These are phyloP conservation scores for Drosophila tanythrix DNA, from an alignment of 2,888 invertebrate species.

Conservation along the genomic window DNA sequence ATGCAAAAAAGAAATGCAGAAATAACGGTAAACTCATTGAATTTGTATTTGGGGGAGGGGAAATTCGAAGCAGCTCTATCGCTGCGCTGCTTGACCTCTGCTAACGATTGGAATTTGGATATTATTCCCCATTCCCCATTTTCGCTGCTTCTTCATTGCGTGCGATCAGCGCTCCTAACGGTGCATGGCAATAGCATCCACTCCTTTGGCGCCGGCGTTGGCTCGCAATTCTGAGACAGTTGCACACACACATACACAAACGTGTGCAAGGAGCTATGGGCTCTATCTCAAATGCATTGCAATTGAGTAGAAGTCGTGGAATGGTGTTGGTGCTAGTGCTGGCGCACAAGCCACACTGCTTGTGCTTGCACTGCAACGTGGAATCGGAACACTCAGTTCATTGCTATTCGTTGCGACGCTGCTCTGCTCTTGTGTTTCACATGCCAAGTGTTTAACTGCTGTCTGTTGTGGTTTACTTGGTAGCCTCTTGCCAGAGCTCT, in stretches of 20 bases:
- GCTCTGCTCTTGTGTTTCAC: constrained; percentile 17
- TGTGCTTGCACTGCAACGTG: constrained; percentile 28
- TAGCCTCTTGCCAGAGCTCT: constrained; percentile 25
- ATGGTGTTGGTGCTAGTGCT: constrained; percentile 5
- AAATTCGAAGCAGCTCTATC: not conserved
- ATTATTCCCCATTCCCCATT: too few species aligned
- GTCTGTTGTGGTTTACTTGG: constrained; percentile 42
- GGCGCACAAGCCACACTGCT: constrained; percentile 46
- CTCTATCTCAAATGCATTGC: constrained; percentile 22
- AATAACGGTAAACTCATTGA: constrained; percentile 30
- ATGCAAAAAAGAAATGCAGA: constrained; percentile 16
- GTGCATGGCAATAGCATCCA: constrained; percentile 25
- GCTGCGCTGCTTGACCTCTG: constrained; percentile 1
- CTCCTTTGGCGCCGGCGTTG: constrained; percentile 37
- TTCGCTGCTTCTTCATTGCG: not conserved
- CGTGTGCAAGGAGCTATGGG: constrained; percentile 19
- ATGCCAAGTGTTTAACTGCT: constrained; percentile 18
- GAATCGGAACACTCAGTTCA: constrained; percentile 43
- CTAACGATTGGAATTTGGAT: constrained; percentile 6
- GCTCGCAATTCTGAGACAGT: not conserved
- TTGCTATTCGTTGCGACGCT: constrained; percentile 9
- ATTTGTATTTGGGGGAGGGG: constrained; percentile 6
- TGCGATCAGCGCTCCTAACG: constrained; percentile 33
- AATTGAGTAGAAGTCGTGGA: not conserved
- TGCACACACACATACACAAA: not conserved